phyloP scores from a whole-genome alignment of 2,797 vertebrate species.

The Denticeps clupeoides region DNA sequence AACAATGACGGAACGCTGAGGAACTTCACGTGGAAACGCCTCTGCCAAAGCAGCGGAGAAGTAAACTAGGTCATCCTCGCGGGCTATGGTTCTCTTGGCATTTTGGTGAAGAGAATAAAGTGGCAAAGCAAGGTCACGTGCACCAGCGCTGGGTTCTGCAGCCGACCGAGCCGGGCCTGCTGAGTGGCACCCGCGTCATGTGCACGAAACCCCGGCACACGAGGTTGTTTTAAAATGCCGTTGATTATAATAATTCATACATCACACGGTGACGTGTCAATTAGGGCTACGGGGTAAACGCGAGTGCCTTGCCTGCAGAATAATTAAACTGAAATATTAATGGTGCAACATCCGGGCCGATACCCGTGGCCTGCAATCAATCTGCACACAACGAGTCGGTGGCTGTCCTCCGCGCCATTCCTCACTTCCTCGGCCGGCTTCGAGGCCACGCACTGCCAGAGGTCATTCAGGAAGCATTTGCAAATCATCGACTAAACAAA shows the following conservation, averaged over 20 bases:
- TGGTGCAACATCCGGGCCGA: constrained; percentile 49
- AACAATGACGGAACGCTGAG: constrained; percentile 20
- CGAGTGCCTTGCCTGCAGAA: constrained; percentile 37
- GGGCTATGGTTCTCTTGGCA: too few species aligned
- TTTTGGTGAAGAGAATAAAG: too few species aligned
- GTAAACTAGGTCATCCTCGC: constrained; percentile 13
- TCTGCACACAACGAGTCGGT: constrained; percentile 61
- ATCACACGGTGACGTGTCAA: constrained; percentile 51
- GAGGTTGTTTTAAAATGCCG: constrained; percentile 28
- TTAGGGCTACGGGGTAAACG: constrained; percentile 54
- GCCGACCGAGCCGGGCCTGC: too few species aligned
- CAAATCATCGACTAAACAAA: constrained; percentile 52
- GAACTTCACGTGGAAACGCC: neutral
- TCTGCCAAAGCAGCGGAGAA: neutral
- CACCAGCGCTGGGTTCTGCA: too few species aligned
- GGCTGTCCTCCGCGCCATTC: constrained; percentile 44
- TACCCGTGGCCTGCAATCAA: constrained; percentile 54
- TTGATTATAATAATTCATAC: constrained; percentile 60
- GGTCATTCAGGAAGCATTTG: constrained; percentile 34
- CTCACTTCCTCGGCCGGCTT: constrained; percentile 24
- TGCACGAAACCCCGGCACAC: constrained; percentile 14
- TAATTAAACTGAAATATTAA: constrained; percentile 67
- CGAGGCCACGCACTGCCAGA: constrained; percentile 23
- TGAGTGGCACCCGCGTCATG: too few species aligned
- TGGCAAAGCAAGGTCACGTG: too few species aligned